A percentile compares a stretch with the other conserved stretches of the same genome.
These are phyloP conservation scores for Aphodius granarius DNA, from an alignment of 2,888 invertebrate species.

Conservation along the genomic window DNA sequence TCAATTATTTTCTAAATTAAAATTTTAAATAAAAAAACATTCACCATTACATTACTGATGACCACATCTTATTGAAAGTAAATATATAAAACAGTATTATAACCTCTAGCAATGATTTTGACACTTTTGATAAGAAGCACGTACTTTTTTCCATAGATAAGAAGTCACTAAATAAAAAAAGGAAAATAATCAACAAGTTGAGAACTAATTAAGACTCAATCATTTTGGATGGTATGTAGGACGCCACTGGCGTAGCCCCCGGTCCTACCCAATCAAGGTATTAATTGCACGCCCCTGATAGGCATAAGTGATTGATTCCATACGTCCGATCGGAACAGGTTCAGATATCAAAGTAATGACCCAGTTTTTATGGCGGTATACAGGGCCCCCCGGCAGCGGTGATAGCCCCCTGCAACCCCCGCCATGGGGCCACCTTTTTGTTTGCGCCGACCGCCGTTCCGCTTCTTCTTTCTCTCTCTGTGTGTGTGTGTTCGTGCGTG, in stretches of 20 bases:
- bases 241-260: background rate
- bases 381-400: background rate
- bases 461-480: conserved; percentile 16
- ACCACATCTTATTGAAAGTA: too few relatives aligned
- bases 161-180: too few relatives aligned
- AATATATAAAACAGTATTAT: too few relatives aligned
- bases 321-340: conserved; percentile 38
- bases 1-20: too few relatives aligned
- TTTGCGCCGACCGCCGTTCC: conserved; percentile 12
- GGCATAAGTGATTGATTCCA: conserved; percentile 44
- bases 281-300: conserved; percentile 22
- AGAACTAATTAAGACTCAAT: too few relatives aligned
- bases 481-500: conserved; percentile 34
- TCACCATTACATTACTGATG: too few relatives aligned
- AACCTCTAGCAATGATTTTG: too few relatives aligned
- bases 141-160: too few relatives aligned
- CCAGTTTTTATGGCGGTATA: conserved; percentile 37
- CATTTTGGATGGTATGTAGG: background rate
- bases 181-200: too few relatives aligned
- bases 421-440: conserved; percentile 18
- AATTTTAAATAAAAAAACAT: too few relatives aligned
- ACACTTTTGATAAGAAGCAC: too few relatives aligned
- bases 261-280: background rate
- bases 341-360: conserved; percentile 39
- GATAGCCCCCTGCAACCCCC: conserved; percentile 28